Evolutionary conservation across 2,113 vertebrate species (phyloP).

Genomic region (Marcusenius ussheri): DNA sequence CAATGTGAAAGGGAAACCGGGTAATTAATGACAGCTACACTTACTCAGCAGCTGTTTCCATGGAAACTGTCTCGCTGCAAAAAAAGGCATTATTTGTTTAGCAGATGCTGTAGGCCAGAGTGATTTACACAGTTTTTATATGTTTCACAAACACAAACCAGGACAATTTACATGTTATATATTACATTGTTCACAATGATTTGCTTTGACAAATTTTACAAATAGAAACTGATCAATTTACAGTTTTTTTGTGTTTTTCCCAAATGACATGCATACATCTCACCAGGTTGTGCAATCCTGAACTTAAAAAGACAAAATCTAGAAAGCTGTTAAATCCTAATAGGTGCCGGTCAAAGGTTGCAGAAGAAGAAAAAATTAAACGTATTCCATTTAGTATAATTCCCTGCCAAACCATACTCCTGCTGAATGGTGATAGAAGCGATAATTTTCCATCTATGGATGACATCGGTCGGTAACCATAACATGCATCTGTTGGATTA

Average conservation of each 20-base stretch:
- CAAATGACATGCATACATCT: neutral
- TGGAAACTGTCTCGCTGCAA: slow-evolving; percentile 30
- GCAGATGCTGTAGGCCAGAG: neutral
- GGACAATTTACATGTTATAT: neutral
- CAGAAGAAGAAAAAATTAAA: neutral
- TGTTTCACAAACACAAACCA: neutral
- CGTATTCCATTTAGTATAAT: neutral
- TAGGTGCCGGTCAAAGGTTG: neutral
- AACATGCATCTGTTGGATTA: neutral
- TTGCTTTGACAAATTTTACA: neutral
- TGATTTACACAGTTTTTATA: slow-evolving; percentile 8
- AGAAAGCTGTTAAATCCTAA: neutral
- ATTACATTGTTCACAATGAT: neutral
- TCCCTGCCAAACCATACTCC: neutral
- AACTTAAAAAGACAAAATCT: neutral
- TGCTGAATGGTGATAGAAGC: neutral
- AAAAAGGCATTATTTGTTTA: neutral
- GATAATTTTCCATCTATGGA: neutral
- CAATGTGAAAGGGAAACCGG: slow-evolving; percentile 27
- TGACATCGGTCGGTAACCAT: neutral
- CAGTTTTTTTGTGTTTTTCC: neutral
- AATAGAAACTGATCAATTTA: neutral
- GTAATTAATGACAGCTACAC: slow-evolving; percentile 38
- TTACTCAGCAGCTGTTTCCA: slow-evolving; percentile 42
- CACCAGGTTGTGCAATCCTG: neutral